phyloP scores from a whole-genome alignment of 2,113 vertebrate genomes.

The Rhabdornis inornatus region DNA sequence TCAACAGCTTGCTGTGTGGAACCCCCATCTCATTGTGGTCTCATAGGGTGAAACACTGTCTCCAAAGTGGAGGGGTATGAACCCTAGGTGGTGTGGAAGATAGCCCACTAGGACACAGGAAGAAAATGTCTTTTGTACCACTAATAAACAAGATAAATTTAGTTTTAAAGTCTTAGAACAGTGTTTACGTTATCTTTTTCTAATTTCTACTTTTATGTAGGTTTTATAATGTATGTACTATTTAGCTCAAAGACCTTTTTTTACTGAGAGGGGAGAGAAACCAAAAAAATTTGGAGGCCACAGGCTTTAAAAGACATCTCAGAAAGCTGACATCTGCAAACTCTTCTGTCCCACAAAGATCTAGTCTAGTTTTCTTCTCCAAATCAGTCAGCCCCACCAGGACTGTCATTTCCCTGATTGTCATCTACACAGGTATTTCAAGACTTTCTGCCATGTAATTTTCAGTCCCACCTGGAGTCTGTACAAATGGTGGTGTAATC shows the following conservation, averaged over 20 bases:
- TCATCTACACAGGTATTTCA: not conserved
- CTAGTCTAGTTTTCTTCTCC: not conserved
- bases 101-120: not conserved
- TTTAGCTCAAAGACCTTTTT: not conserved
- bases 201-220: not conserved
- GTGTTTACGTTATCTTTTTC: not conserved
- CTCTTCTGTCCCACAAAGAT: not conserved
- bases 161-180: not conserved
- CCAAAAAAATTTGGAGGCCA: not conserved
- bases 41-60: not conserved
- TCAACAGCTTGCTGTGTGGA: not conserved
- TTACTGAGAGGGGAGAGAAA: not conserved
- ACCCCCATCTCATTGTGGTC: not conserved
- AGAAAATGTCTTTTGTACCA: not conserved
- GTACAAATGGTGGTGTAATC: not conserved
- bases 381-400: not conserved
- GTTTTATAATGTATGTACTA: not conserved
- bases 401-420: not conserved
- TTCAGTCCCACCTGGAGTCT: not conserved
- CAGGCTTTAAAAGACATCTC: not conserved
- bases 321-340: not conserved
- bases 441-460: not conserved
- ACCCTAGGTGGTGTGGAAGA: not conserved
- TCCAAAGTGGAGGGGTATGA: accelerated
- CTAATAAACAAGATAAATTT: not conserved